phyloP scores from a whole-genome alignment of 2,888 invertebrate species.

The Orchesellides sinensis region DNA sequence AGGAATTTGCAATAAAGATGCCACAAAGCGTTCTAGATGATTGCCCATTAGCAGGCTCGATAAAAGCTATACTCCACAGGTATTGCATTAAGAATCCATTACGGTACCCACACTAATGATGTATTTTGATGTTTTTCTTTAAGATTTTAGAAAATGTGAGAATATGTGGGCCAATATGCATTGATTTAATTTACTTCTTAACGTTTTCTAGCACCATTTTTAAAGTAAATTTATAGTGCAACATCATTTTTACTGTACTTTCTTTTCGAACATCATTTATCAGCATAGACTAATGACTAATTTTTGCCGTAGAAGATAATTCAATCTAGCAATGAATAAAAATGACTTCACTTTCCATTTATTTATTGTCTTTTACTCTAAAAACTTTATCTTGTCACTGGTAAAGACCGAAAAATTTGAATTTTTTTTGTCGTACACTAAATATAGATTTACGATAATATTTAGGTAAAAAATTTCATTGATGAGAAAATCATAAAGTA shows the following conservation, averaged over 20 bases:
- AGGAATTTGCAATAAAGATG: constrained; percentile 10
- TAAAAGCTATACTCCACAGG: too few species aligned
- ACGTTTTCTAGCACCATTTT: too few species aligned
- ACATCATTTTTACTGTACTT: constrained; percentile 7
- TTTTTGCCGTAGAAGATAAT: too few species aligned
- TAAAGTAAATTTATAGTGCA: too few species aligned
- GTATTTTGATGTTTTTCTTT: constrained; percentile 20
- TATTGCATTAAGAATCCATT: constrained; percentile 40
- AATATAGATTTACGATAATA: neutral
- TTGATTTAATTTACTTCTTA: too few species aligned
- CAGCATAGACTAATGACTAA: too few species aligned
- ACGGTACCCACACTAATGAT: constrained; percentile 37
- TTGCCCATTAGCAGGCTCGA: constrained; percentile 39
- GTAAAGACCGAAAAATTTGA: too few species aligned
- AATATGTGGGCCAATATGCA: constrained; percentile 39
- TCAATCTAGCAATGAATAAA: too few species aligned
- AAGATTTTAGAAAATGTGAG: constrained; percentile 9
- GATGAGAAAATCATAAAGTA: constrained; percentile 6
- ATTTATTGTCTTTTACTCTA: too few species aligned
- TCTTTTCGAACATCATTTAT: constrained; percentile 16
- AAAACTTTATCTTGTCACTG: too few species aligned
- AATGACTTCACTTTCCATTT: too few species aligned
- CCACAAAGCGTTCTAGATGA: constrained; percentile 43
- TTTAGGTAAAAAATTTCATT: neutral
- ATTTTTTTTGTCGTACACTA: too few species aligned